Evolutionary conservation across 2,113 vertebrate species (phyloP).

Genomic region (Oryzias celebensis): DNA sequence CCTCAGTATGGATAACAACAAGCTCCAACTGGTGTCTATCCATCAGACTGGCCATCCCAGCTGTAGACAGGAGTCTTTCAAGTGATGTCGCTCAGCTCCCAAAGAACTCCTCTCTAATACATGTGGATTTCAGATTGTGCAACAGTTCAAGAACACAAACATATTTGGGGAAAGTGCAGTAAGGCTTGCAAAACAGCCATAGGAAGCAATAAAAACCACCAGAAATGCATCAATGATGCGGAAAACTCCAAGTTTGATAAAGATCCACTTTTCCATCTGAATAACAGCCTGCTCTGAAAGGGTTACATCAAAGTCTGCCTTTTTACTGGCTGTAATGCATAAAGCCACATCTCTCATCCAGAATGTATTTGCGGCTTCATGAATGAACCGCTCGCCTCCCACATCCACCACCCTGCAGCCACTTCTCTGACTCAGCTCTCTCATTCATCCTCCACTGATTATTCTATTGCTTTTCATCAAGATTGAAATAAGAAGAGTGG

Average conservation of each 20-base stretch:
- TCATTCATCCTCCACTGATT: conserved; percentile 53
- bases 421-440: conserved; percentile 55
- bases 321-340: conserved; percentile 30
- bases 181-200: too few relatives aligned
- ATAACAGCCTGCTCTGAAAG: conserved; percentile 29
- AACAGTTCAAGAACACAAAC: too few relatives aligned
- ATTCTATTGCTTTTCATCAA: conserved; percentile 53
- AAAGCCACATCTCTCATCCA: conserved; percentile 29
- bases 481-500: conserved; percentile 35
- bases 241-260: too few relatives aligned
- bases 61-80: conserved; percentile 40
- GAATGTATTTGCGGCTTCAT: conserved; percentile 35
- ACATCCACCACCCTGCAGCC: conserved; percentile 46
- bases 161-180: too few relatives aligned
- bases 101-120: conserved; percentile 29
- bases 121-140: too few relatives aligned
- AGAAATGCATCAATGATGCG: too few relatives aligned
- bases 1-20: conserved; percentile 55
- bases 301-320: conserved; percentile 6
- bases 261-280: background rate
- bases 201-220: too few relatives aligned
- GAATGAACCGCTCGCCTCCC: conserved; percentile 60
- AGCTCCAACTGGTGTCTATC: conserved; percentile 51
- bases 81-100: conserved; percentile 43
- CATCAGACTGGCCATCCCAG: conserved; percentile 66